These are phyloP conservation scores for Myiozetetes cayanensis DNA, from an alignment of 2,113 vertebrate species.

Conservation along the genomic window DNA sequence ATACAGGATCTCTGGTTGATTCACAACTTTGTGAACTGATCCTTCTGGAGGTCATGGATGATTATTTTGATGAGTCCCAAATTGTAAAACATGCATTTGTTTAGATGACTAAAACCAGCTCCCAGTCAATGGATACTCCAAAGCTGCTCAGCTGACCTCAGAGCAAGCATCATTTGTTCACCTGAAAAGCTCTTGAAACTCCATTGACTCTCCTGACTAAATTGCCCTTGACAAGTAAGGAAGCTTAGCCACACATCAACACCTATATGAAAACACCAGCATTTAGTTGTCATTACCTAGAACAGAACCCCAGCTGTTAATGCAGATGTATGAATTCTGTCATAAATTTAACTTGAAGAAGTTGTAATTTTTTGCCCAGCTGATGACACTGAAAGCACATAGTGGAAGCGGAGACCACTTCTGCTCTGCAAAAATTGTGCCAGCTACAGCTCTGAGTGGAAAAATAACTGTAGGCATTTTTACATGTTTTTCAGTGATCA, in stretches of 20 bases:
- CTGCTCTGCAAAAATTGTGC: background rate
- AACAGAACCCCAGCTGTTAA: background rate
- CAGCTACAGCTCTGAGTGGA: background rate
- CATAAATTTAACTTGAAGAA: background rate
- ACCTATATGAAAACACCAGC: background rate
- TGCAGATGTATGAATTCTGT: background rate
- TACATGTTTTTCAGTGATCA: background rate
- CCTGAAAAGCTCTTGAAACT: background rate
- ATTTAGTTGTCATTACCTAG: background rate
- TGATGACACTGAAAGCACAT: background rate
- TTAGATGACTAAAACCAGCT: background rate
- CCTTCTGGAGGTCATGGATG: accelerated
- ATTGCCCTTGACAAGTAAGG: background rate
- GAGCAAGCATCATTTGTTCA: background rate
- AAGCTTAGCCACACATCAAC: background rate
- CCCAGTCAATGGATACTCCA: background rate
- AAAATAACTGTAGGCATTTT: background rate
- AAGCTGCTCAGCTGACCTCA: background rate
- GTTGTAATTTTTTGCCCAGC: background rate
- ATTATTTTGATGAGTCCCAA: background rate
- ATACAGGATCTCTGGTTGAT: background rate
- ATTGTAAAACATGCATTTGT: background rate
- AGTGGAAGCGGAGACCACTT: background rate
- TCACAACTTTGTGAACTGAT: background rate
- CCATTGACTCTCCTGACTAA: background rate